These are phyloP conservation scores for Mactromeris polynyma DNA, from an alignment of 2,888 invertebrate species.

Conservation along the genomic window DNA sequence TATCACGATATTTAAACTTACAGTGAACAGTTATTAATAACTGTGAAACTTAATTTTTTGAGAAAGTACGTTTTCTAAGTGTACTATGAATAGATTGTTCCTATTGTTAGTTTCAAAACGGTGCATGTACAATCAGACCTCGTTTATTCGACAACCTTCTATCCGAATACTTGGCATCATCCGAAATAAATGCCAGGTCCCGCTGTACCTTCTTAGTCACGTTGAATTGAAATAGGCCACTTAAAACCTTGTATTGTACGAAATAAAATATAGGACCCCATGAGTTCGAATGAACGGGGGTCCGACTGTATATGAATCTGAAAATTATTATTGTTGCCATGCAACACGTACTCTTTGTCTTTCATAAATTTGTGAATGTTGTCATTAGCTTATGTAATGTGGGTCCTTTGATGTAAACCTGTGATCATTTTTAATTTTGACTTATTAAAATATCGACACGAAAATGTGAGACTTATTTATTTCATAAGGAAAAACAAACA, in stretches of 20 bases:
- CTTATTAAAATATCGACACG: constrained; percentile 22
- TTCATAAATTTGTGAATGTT: constrained; percentile 1
- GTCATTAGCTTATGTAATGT: constrained; percentile 4
- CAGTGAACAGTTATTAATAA: too few species aligned
- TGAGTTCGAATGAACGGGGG: too few species aligned
- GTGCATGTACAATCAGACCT: too few species aligned
- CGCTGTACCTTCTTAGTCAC: too few species aligned
- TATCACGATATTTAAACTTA: neutral
- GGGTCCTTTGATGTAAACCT: neutral
- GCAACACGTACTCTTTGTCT: constrained; percentile 12
- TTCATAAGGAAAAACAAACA: neutral
- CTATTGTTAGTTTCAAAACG: neutral
- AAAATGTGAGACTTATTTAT: neutral
- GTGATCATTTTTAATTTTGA: constrained; percentile 41
- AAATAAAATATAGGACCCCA: too few species aligned
- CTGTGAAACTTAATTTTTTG: too few species aligned
- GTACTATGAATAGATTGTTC: neutral
- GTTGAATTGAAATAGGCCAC: too few species aligned
- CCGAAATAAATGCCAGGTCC: too few species aligned
- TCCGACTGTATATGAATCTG: neutral
- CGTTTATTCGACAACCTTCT: too few species aligned
- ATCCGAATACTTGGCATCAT: too few species aligned
- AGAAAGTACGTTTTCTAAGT: too few species aligned
- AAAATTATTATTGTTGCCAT: neutral
- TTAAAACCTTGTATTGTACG: too few species aligned